Evolutionary conservation across 2,797 vertebrate genomes (phyloP).

Genomic region (Coregonus ussuriensis): DNA sequence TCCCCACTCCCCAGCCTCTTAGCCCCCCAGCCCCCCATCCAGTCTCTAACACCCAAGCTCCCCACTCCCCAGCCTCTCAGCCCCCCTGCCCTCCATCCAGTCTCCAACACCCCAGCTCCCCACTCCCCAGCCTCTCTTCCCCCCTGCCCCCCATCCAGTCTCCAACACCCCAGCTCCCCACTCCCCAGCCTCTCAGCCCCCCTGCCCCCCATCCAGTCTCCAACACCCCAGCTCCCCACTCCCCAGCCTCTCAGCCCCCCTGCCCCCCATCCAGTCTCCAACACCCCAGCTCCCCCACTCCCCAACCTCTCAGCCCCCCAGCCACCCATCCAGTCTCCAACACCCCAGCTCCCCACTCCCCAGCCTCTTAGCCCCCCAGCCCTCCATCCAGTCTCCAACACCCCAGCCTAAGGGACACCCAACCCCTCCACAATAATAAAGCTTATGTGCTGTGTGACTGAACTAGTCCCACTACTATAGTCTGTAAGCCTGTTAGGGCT

Average conservation of each 20-base stretch:
- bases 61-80: too few relatives aligned
- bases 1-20: too few relatives aligned
- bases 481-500: conserved; percentile 5
- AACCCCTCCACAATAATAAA: too few relatives aligned
- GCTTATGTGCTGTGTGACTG: neutral
- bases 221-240: neutral
- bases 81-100: too few relatives aligned
- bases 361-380: neutral
- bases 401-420: too few relatives aligned
- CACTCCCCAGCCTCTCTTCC: neutral
- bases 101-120: neutral
- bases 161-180: too few relatives aligned
- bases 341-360: too few relatives aligned
- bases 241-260: neutral
- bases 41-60: too few relatives aligned
- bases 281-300: neutral
- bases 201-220: neutral
- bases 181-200: neutral
- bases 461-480: neutral
- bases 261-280: neutral
- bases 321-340: too few relatives aligned
- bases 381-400: neutral
- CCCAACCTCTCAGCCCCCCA: too few relatives aligned
- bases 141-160: too few relatives aligned
- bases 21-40: neutral